Conservation (phyloP, 2,113 vertebrate species). For the Aldabrachelys gigantea region DNA sequence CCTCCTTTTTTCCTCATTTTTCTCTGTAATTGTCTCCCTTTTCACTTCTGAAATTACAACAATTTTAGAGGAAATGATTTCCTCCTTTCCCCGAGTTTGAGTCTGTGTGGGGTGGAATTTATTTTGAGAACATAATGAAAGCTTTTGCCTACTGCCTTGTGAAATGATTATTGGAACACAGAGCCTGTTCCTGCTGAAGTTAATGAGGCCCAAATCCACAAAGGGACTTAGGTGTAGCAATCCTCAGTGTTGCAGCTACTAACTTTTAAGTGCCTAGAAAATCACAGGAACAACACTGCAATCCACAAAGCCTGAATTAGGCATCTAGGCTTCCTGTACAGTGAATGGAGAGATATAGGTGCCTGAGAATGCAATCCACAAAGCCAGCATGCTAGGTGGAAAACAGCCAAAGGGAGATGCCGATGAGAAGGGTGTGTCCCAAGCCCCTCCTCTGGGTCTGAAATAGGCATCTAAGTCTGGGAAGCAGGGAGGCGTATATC, state of each 20-base stretch:
- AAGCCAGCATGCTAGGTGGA: too few relatives aligned
- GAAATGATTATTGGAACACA: neutral
- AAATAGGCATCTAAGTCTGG: too few relatives aligned
- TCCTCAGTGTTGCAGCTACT: neutral
- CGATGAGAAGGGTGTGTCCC: too few relatives aligned
- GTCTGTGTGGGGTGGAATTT: accelerated
- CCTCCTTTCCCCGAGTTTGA: neutral
- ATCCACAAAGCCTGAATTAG: too few relatives aligned
- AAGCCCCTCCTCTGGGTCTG: too few relatives aligned
- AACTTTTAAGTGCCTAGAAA: neutral
- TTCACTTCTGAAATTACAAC: neutral
- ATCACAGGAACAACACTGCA: too few relatives aligned
- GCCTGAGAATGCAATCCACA: too few relatives aligned
- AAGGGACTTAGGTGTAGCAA: neutral
- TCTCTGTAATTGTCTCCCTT: neutral
- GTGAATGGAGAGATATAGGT: too few relatives aligned
- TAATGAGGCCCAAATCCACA: neutral
- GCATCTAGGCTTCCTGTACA: too few relatives aligned
- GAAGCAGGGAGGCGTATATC: too few relatives aligned
- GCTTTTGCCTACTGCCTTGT: neutral
- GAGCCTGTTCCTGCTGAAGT: neutral
- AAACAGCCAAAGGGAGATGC: too few relatives aligned
- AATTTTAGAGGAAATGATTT: neutral
- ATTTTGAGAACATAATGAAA: neutral
- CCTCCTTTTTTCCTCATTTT: neutral